Base-by-base conservation (phyloP, 2,797 vertebrate species). In the Protosalanx chinensis region DNA sequence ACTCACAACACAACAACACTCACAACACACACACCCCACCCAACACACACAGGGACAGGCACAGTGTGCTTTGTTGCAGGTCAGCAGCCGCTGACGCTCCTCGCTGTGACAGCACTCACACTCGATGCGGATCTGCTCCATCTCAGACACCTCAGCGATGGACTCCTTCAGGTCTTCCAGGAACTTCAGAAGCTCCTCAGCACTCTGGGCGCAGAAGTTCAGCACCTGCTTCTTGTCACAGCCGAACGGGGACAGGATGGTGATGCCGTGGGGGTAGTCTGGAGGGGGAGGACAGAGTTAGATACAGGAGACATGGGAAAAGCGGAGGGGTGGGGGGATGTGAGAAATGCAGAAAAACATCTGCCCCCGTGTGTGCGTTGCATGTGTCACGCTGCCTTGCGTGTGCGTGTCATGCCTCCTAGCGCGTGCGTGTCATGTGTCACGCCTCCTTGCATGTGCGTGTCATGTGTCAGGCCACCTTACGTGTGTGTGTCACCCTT, bases 61-160 rank as follows among this genome's bases (percentile, higher is more conserved):
- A 35, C 33, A 35, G 33, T 35, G 33, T 35, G 33, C 33, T 35
- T 35, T 35, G 33, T 35, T 35, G 7, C 5, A 35, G 33, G 33
- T 6, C 33, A 18, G 3, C 16, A n/a, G 8, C 46, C 23, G 10
- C 46, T 4, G 5, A 35, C 5, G 33, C 33, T 35, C 33, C 37
- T 41, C 10, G 7, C 7, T 41, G 37, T 41, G 7, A 6, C 13
- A 58, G 41, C 20, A 79, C 96, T 96, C 90, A 99, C 98, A 99
- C 89, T 99, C 97, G 51, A 98, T 97, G 70, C 97, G 94, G 84
- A 99, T 97, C 91, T 99, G 96, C 82, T 99, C 98, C 95, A 99
- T 97, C 89, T 99, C 98, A 0, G 95, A 95, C 86, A 98, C 97
- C 89, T 99, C 98, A 0, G 96, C 94, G 49, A 99, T 98, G 32